Conservation (phyloP, 2,888 invertebrate species). For the Molorchus minor region DNA sequence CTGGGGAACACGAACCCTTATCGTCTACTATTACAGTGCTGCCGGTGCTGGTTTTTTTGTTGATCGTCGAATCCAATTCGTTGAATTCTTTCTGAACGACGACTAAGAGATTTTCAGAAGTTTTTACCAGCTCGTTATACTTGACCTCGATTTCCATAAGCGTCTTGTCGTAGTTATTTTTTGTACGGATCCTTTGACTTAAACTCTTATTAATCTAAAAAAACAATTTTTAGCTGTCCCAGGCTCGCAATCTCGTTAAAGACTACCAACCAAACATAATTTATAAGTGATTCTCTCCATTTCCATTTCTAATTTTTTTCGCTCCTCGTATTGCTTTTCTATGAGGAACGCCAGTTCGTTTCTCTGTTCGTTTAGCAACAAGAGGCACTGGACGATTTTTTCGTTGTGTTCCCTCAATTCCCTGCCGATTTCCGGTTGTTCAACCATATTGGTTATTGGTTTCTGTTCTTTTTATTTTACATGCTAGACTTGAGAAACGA, state of each 20-base stretch:
- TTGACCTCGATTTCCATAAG: constrained; percentile 53
- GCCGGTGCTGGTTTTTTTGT: constrained; percentile 56
- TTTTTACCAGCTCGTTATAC: constrained; percentile 50
- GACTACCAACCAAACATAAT: constrained; percentile 50
- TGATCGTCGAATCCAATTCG: constrained; percentile 52
- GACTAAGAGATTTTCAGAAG: constrained; percentile 47
- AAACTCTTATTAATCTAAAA: constrained; percentile 53
- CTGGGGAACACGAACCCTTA: background rate
- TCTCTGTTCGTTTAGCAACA: constrained; percentile 50
- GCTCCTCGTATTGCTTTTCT: constrained; percentile 54
- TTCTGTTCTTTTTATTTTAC: no score
- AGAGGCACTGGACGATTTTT: constrained; percentile 52
- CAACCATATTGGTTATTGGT: no score
- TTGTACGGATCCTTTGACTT: constrained; percentile 50
- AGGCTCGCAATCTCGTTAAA: background rate
- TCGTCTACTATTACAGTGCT: constrained; percentile 7
- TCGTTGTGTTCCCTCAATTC: constrained; percentile 50
- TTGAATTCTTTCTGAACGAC: constrained; percentile 47
- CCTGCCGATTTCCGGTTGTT: constrained; percentile 40
- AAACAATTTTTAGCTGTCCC: constrained; percentile 2
- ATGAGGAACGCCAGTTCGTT: constrained; percentile 52
- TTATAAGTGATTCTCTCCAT: constrained; percentile 57
- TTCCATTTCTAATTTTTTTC: constrained; percentile 50
- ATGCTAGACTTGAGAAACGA: background rate
- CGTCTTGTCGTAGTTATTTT: constrained; percentile 53